Conservation (phyloP, 2,113 vertebrate genomes). For the Strigops habroptila region DNA sequence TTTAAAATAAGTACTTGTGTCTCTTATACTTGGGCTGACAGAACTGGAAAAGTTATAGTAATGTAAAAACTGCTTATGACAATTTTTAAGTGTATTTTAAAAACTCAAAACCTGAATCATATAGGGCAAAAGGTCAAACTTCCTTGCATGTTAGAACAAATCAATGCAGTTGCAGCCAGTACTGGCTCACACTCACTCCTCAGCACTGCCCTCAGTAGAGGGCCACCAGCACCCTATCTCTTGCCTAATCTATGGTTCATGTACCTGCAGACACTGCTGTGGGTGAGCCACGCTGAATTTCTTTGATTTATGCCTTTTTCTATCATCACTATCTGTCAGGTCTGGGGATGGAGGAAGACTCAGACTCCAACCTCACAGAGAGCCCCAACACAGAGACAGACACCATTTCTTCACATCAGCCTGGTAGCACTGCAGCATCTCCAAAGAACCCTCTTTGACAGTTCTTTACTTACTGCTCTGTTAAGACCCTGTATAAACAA, state of each 20-base stretch:
- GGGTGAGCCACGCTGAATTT: background rate
- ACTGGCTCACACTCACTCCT: background rate
- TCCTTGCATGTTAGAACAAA: background rate
- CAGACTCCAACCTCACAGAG: background rate
- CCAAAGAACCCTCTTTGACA: background rate
- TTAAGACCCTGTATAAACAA: background rate
- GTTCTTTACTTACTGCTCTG: background rate
- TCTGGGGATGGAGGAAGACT: background rate
- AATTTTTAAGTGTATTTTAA: background rate
- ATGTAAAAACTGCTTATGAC: background rate
- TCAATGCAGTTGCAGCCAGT: background rate
- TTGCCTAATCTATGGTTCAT: fast-evolving
- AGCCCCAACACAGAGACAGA: background rate
- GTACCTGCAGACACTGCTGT: background rate
- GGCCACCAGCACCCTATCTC: background rate
- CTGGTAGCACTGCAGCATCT: fast-evolving
- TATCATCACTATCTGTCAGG: background rate
- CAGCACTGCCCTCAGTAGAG: background rate
- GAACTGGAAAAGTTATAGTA: background rate
- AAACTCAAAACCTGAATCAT: background rate
- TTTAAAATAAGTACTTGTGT: background rate
- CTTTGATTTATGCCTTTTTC: background rate
- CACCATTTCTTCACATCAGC: background rate
- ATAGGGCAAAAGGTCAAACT: background rate
- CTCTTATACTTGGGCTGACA: background rate